Evolutionary conservation across 2,797 vertebrate genomes (phyloP).

Genomic region (Neopelma chrysocephalum): DNA sequence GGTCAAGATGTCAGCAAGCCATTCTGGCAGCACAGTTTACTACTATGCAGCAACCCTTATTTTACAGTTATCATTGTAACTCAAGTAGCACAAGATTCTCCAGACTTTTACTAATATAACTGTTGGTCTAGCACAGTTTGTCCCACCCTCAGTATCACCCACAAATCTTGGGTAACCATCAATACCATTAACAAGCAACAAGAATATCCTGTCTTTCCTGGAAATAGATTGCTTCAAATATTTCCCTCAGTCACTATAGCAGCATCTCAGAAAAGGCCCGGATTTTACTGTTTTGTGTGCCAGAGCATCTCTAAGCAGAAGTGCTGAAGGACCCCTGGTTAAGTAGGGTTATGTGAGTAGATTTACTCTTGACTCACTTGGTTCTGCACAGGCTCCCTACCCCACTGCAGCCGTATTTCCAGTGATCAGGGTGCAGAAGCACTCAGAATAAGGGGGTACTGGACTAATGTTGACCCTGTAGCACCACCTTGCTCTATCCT

Average conservation of each 20-base stretch:
- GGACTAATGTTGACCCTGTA: neutral
- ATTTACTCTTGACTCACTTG: neutral
- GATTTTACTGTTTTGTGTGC: neutral
- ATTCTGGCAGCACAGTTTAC: constrained; percentile 10
- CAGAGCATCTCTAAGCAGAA: neutral
- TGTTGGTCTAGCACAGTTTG: constrained; percentile 1
- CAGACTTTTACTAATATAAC: neutral
- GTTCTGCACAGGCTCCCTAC: neutral
- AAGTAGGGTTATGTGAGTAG: neutral
- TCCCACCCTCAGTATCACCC: neutral
- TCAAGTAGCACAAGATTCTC: constrained; percentile 54
- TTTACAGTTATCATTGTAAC: neutral
- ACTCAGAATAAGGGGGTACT: neutral
- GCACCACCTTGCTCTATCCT: neutral
- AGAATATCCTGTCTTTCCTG: neutral
- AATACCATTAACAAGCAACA: neutral
- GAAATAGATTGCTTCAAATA: neutral
- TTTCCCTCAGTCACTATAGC: neutral
- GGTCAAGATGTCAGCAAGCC: constrained; percentile 13
- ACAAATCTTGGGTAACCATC: neutral
- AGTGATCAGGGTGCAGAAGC: neutral
- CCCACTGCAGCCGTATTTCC: neutral
- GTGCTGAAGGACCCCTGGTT: neutral
- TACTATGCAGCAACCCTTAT: constrained; percentile 43
- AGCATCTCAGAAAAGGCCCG: neutral